Percentiles rank a stretch among this genome's conserved stretches.
phyloP scores from a whole-genome alignment of 2,888 invertebrate species.

The Brachyopa scutellaris region DNA sequence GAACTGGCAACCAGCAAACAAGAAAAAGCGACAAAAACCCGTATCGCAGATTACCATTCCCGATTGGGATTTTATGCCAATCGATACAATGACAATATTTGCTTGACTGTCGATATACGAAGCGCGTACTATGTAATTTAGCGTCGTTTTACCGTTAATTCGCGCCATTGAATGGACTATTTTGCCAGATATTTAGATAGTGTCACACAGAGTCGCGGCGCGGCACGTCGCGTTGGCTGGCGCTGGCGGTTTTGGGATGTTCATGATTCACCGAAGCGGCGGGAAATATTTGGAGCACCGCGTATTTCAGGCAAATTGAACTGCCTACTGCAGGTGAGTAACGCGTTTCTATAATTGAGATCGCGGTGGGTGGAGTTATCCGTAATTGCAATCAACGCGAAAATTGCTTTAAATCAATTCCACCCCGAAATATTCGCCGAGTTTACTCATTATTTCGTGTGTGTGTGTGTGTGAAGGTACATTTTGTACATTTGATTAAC shows the following conservation, averaged over 20 bases:
- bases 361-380: conserved; percentile 40
- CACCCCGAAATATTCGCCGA: conserved; percentile 4
- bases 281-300: conserved; percentile 24
- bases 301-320: conserved; percentile 58
- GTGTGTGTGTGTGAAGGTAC: background rate
- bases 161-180: conserved; percentile 57
- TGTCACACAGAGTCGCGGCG: conserved; percentile 17
- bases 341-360: conserved; percentile 36
- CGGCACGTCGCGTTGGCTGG: too few species aligned
- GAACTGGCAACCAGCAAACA: conserved; percentile 27
- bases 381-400: conserved; percentile 61
- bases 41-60: conserved; percentile 46
- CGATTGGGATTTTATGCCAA: conserved; percentile 68
- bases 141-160: conserved; percentile 50
- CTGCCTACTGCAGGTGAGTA: conserved; percentile 42
- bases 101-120: too few species aligned
- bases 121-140: conserved; percentile 66
- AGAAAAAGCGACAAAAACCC: conserved; percentile 28
- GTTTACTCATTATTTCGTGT: conserved; percentile 15
- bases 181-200: conserved; percentile 62
- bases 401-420: conserved; percentile 50
- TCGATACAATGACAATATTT: conserved; percentile 63
- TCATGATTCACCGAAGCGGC: conserved; percentile 3
- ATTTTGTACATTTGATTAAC: background rate
- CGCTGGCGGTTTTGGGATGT: conserved; percentile 33